These are phyloP conservation scores for Neoascia interrupta DNA, from an alignment of 2,888 invertebrate genomes.

Conservation along the genomic window DNA sequence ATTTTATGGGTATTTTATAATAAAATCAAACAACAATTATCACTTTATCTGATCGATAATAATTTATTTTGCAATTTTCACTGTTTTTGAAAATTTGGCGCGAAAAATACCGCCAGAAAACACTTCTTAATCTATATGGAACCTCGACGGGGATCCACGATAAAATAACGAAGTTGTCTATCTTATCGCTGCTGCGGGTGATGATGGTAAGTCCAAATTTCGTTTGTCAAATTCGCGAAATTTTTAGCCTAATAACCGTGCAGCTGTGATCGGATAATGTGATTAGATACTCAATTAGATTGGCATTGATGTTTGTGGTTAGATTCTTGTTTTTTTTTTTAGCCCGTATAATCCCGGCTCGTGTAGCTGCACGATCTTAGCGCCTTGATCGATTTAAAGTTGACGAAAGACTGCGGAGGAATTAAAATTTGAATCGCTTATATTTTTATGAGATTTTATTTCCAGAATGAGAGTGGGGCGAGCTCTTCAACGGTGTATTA, in stretches of 20 bases:
- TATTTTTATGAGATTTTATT: no score
- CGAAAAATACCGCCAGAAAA: not conserved
- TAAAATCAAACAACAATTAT: conserved; percentile 11
- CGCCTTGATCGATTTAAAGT: no score
- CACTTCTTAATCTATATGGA: not conserved
- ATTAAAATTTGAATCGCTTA: no score
- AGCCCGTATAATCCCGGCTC: not conserved
- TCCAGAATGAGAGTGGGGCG: no score
- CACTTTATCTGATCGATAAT: conserved; percentile 4
- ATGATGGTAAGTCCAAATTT: conserved; percentile 19
- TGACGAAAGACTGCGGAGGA: no score
- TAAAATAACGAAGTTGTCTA: conserved; percentile 1
- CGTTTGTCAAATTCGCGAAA: conserved; percentile 8
- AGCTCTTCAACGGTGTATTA: no score
- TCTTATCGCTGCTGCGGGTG: not conserved
- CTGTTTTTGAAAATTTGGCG: not conserved
- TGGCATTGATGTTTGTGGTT: not conserved
- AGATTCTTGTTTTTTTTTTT: not conserved
- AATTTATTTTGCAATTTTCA: not conserved
- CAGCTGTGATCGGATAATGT: conserved; percentile 1
- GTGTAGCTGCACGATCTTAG: not conserved
- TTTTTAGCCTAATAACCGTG: not conserved
- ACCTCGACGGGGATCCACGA: not conserved
- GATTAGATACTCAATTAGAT: conserved; percentile 6
- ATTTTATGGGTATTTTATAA: conserved; percentile 6